Evolutionary conservation across 2,113 vertebrate genomes (phyloP).

Genomic region (Psophia crepitans): DNA sequence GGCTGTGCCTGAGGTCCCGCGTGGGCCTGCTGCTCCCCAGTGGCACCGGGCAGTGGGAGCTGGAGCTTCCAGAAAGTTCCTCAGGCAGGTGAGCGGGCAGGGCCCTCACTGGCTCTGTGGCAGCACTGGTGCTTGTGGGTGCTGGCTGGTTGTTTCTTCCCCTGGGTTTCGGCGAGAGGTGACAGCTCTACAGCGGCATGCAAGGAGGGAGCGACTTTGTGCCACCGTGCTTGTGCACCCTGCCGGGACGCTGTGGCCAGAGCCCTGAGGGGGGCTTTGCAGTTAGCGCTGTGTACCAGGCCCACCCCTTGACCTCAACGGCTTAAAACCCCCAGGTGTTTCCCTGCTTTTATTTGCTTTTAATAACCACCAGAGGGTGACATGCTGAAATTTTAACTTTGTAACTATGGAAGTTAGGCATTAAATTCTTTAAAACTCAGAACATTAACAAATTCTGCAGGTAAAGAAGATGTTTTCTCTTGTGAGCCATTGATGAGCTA

Average conservation of each 20-base stretch:
- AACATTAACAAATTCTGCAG: background rate
- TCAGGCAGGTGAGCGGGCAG: rapidly evolving
- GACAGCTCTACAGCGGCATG: rapidly evolving
- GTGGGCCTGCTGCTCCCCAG: background rate
- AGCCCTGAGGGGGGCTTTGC: rapidly evolving
- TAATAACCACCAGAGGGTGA: background rate
- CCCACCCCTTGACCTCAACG: rapidly evolving
- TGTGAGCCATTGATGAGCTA: background rate
- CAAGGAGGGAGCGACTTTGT: rapidly evolving
- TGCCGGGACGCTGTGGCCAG: rapidly evolving
- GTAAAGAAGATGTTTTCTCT: background rate
- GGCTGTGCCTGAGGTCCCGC: background rate
- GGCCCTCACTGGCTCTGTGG: rapidly evolving
- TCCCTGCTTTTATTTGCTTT: background rate
- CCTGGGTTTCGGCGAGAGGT: background rate
- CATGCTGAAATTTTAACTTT: background rate
- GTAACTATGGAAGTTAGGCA: background rate
- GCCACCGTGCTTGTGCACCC: rapidly evolving
- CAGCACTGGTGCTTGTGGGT: rapidly evolving
- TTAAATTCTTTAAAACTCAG: background rate
- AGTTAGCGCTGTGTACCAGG: rapidly evolving
- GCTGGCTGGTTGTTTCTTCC: background rate
- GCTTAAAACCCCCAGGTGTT: rapidly evolving
- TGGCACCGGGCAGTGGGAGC: rapidly evolving
- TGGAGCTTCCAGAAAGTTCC: background rate